Evolutionary conservation across 1,140 invertebrate genomes (phyloP).

Genomic region (Zophobas atratus): DNA sequence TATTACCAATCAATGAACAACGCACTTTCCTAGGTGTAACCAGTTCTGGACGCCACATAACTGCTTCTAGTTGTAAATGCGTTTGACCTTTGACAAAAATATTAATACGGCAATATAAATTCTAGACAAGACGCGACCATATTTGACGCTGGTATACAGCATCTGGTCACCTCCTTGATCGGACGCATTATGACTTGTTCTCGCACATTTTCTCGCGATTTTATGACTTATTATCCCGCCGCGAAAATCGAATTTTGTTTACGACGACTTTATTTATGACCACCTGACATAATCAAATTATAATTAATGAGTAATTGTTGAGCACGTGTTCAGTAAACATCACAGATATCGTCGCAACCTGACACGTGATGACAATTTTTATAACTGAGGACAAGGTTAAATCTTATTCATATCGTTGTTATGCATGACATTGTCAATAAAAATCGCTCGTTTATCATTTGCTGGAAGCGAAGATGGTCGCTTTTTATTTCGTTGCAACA

Average conservation of each 20-base stretch:
- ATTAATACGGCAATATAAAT: constrained; percentile 11
- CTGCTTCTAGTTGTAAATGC: background rate
- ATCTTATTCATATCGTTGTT: constrained; percentile 6
- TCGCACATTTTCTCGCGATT: background rate
- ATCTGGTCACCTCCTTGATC: background rate
- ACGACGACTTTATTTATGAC: background rate
- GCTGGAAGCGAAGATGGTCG: too few species aligned
- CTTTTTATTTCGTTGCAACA: too few species aligned
- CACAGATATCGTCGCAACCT: constrained; percentile 27
- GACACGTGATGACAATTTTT: constrained; percentile 36
- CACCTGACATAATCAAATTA: constrained; percentile 35
- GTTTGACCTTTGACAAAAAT: constrained; percentile 29
- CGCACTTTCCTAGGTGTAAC: constrained; percentile 6
- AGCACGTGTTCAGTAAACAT: constrained; percentile 28
- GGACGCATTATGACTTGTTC: background rate
- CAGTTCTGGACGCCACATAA: constrained; percentile 12
- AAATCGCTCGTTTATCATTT: background rate
- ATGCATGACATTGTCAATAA: constrained; percentile 13
- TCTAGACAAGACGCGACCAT: background rate
- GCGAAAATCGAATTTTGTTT: background rate
- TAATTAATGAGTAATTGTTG: constrained; percentile 42
- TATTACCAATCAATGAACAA: background rate
- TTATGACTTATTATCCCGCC: constrained; percentile 1
- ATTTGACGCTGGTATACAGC: background rate
- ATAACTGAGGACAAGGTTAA: constrained; percentile 35